These are phyloP conservation scores for Steatornis caripensis DNA, from an alignment of 2,113 vertebrate genomes.

Conservation along the genomic window DNA sequence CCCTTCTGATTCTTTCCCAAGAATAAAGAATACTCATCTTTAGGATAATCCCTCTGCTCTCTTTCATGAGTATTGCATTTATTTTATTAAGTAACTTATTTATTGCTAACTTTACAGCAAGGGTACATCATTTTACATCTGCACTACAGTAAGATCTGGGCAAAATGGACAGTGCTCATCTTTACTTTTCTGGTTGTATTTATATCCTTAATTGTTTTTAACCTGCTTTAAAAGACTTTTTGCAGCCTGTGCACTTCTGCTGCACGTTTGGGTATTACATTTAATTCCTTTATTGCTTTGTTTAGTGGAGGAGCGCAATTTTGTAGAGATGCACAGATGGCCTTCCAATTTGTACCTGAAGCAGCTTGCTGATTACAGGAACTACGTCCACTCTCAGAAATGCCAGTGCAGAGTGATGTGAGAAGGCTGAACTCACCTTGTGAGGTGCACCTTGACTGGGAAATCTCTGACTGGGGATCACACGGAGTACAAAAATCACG, in stretches of 20 bases:
- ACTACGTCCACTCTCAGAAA: constrained; percentile 87
- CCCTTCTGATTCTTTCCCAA: neutral
- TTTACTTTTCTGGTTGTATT: neutral
- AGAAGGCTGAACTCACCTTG: constrained; percentile 10
- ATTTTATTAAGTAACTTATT: neutral
- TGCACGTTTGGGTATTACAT: neutral
- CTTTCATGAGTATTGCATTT: neutral
- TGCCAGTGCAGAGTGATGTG: constrained; percentile 90
- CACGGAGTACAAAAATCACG: neutral
- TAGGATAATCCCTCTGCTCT: neutral
- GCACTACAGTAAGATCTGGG: fast-evolving
- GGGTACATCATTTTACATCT: fast-evolving
- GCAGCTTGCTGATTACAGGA: constrained; percentile 93
- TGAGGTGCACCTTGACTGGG: neutral
- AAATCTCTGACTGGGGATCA: neutral
- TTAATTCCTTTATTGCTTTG: neutral
- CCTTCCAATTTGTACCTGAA: constrained; percentile 91
- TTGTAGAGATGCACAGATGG: constrained; percentile 92
- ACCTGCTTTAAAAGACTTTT: neutral
- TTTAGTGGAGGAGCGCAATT: constrained; percentile 89
- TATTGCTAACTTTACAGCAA: neutral
- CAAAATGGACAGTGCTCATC: neutral
- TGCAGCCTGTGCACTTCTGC: neutral
- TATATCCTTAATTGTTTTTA: neutral
- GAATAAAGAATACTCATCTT: neutral